phyloP scores from a whole-genome alignment of 2,888 invertebrate species.

The Agriopis marginaria region DNA sequence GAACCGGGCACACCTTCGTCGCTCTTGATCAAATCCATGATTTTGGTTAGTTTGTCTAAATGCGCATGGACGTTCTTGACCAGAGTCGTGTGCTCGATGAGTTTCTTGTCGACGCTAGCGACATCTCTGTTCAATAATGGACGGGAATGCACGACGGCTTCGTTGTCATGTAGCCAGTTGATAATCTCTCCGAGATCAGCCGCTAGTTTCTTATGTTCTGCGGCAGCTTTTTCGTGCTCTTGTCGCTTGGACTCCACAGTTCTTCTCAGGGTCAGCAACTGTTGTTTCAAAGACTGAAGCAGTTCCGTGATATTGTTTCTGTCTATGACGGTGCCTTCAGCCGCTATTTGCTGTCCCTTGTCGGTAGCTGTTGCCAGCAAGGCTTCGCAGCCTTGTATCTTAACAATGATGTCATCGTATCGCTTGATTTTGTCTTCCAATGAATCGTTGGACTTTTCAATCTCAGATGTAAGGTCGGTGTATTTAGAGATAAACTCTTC shows the following conservation, averaged over 20 bases:
- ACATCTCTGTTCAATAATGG: slow-evolving; percentile 93
- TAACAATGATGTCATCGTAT: slow-evolving; percentile 94
- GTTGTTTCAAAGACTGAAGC: slow-evolving; percentile 94
- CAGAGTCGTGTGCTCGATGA: slow-evolving; percentile 91
- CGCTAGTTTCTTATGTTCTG: slow-evolving; percentile 94
- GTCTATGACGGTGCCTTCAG: slow-evolving; percentile 95
- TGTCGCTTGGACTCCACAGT: slow-evolving; percentile 94
- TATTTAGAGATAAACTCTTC: slow-evolving; percentile 95
- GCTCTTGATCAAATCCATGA: slow-evolving; percentile 90
- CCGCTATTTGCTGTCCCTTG: slow-evolving; percentile 96
- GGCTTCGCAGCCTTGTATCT: slow-evolving; percentile 96
- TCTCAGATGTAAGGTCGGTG: slow-evolving; percentile 93
- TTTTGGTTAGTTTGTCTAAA: slow-evolving; percentile 89
- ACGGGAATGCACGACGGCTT: slow-evolving; percentile 92
- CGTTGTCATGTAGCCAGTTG: slow-evolving; percentile 93
- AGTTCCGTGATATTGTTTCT: slow-evolving; percentile 95
- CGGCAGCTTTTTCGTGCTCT: slow-evolving; percentile 94
- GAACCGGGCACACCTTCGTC: slow-evolving; percentile 93
- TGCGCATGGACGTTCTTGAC: slow-evolving; percentile 89
- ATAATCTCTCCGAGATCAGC: slow-evolving; percentile 93
- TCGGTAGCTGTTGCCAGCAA: slow-evolving; percentile 94
- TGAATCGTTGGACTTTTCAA: slow-evolving; percentile 93
- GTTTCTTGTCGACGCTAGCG: slow-evolving; percentile 92
- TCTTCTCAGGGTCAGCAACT: slow-evolving; percentile 91
- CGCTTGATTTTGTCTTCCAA: slow-evolving; percentile 95